Evolutionary conservation across 2,113 vertebrate species (phyloP).

Genomic region (Pterocles orientalis): DNA sequence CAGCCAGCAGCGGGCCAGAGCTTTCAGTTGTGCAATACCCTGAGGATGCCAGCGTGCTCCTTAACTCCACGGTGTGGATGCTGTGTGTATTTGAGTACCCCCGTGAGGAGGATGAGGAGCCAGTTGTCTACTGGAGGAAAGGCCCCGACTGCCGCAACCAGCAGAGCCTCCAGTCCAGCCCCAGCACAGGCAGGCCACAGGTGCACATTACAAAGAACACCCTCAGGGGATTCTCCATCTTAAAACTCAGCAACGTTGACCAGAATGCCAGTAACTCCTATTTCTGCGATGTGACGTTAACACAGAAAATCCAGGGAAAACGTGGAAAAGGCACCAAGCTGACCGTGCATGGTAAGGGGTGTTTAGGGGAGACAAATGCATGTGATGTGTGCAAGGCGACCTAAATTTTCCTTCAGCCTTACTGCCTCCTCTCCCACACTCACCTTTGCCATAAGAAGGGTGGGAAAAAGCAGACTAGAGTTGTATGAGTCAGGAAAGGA

Average conservation of each 20-base stretch:
- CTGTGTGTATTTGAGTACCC: background rate
- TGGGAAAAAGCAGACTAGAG: background rate
- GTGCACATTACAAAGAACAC: background rate
- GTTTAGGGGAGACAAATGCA: background rate
- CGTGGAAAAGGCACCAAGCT: background rate
- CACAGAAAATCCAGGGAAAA: background rate
- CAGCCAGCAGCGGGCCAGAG: background rate
- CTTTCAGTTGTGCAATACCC: background rate
- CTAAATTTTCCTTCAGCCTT: background rate
- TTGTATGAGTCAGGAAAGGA: background rate
- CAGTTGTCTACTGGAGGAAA: background rate
- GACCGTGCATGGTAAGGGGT: background rate
- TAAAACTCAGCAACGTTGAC: background rate
- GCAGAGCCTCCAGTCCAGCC: background rate
- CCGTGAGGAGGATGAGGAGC: background rate
- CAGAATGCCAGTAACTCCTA: background rate
- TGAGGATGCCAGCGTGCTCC: background rate
- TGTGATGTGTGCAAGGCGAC: background rate
- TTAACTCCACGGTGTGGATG: background rate
- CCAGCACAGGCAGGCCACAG: fast-evolving
- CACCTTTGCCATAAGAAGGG: background rate
- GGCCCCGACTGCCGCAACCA: background rate
- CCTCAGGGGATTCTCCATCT: background rate
- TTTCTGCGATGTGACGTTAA: background rate
- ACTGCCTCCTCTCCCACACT: background rate